Conservation (phyloP, 2,888 invertebrate genomes). For the Xanthostigma xanthostigma region DNA sequence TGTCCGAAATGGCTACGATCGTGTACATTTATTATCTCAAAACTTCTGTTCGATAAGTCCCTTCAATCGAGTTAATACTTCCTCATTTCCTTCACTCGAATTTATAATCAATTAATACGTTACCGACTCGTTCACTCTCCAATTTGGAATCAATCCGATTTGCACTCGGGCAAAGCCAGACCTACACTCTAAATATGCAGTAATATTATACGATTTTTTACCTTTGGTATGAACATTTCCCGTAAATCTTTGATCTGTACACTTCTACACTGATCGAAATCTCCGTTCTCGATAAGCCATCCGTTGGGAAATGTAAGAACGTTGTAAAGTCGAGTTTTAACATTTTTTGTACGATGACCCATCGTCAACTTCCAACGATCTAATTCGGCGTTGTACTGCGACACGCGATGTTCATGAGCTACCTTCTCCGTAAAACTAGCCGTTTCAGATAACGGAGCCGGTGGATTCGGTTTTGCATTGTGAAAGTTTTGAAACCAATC, state of each 20-base stretch:
- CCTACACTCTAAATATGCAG: no score
- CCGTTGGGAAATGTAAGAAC: conserved; percentile 79
- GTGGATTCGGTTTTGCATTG: conserved; percentile 59
- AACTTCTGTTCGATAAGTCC: no score
- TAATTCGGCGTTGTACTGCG: conserved; percentile 63
- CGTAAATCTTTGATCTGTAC: conserved; percentile 58
- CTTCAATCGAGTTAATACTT: no score
- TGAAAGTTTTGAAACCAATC: conserved; percentile 79
- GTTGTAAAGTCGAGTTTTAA: conserved; percentile 68
- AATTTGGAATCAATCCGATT: no score
- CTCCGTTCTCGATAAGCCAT: conserved; percentile 64
- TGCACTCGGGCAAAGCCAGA: no score
- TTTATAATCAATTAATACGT: no score
- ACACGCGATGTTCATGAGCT: conserved; percentile 69
- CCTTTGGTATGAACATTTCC: conserved; percentile 69
- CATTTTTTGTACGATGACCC: conserved; percentile 55
- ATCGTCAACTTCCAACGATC: conserved; percentile 60
- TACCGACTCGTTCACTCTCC: no score
- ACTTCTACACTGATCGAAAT: conserved; percentile 32
- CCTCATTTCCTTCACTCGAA: no score
- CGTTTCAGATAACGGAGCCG: conserved; percentile 39
- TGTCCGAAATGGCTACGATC: no score
- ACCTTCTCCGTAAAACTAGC: conserved; percentile 77
- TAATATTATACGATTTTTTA: background rate
- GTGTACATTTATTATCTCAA: no score